A percentile compares a stretch with the other conserved stretches of the same genome.
Evolutionary conservation across 2,797 vertebrate genomes (phyloP).

Genomic region (Nasua narica): DNA sequence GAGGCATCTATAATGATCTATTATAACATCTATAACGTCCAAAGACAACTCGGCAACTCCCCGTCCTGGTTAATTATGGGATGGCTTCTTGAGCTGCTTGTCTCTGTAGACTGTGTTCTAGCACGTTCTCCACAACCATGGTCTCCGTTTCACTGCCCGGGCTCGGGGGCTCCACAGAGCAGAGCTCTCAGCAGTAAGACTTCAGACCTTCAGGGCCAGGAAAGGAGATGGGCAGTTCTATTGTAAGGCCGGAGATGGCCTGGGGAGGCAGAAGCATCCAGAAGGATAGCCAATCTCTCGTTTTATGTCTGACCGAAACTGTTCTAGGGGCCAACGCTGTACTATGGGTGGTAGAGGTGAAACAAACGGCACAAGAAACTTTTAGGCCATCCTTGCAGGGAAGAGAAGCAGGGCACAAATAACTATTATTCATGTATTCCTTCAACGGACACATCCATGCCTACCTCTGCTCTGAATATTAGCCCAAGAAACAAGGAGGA

Average conservation of each 20-base stretch:
- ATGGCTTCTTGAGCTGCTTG: neutral
- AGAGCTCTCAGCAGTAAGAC: neutral
- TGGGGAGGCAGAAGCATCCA: neutral
- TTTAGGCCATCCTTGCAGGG: neutral
- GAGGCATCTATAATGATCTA: neutral
- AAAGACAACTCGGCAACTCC: neutral
- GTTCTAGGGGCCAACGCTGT: neutral
- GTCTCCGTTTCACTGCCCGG: neutral
- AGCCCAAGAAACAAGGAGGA: neutral
- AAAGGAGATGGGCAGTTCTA: neutral
- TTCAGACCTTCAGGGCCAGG: neutral
- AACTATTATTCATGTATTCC: neutral
- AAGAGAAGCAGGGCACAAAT: neutral
- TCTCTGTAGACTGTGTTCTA: neutral
- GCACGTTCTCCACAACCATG: neutral
- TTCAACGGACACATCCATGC: neutral
- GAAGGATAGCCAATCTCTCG: neutral
- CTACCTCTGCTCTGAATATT: neutral
- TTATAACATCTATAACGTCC: neutral
- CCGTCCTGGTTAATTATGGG: neutral
- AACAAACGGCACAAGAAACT: neutral
- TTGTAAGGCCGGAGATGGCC: neutral
- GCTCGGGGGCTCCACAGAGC: neutral
- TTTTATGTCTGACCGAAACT: neutral
- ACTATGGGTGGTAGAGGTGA: neutral